Percentiles rank a stretch among this genome's conserved stretches.
Conservation (phyloP, 2,113 vertebrate genomes). For the Helogale parvula region DNA sequence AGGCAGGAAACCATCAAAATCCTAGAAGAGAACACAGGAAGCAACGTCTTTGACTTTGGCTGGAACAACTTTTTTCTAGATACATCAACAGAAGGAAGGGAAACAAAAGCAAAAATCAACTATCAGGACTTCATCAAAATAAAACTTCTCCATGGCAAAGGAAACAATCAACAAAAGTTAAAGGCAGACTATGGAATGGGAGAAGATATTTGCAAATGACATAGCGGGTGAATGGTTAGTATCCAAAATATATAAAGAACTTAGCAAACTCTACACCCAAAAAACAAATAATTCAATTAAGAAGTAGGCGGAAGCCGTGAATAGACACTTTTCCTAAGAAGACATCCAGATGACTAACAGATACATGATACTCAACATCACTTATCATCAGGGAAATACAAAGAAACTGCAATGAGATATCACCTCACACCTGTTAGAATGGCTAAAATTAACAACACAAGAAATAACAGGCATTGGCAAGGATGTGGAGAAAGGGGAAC, state of each 20-base stretch:
- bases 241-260: neutral
- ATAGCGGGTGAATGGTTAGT: neutral
- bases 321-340: neutral
- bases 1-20: neutral
- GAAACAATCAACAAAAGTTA: neutral
- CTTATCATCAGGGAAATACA: neutral
- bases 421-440: too few species aligned
- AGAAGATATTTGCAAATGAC: neutral
- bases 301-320: neutral
- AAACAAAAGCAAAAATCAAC: neutral
- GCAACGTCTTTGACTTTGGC: too few species aligned
- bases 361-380: neutral
- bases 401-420: too few species aligned
- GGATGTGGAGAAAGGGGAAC: too few species aligned
- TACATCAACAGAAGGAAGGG: neutral
- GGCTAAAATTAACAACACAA: too few species aligned
- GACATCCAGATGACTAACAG: neutral
- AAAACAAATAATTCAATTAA: neutral
- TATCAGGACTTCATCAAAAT: neutral
- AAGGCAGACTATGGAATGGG: neutral
- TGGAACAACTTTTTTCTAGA: too few species aligned
- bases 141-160: neutral
- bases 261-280: neutral
- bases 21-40: neutral
- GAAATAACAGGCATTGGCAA: too few species aligned